A percentile compares a stretch with the other conserved stretches of the same genome.
phyloP scores from a whole-genome alignment of 2,888 invertebrate genomes.

The Macaria notata region DNA sequence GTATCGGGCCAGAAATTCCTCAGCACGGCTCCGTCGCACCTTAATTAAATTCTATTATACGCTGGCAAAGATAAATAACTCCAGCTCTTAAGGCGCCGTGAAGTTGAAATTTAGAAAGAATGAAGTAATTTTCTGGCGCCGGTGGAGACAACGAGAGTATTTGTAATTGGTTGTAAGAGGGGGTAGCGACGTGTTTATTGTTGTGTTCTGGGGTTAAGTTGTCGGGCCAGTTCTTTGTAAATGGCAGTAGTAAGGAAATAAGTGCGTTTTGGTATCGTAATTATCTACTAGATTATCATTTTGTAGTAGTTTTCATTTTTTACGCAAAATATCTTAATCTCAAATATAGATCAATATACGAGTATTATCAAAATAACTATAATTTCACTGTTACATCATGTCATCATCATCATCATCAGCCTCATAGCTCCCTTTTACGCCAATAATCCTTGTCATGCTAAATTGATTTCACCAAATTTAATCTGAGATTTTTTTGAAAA shows the following conservation, averaged over 20 bases:
- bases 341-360: no score
- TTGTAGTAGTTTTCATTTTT: no score
- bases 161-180: slow-evolving; percentile 46
- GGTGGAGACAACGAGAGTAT: slow-evolving; percentile 43
- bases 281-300: no score
- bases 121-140: slow-evolving; percentile 64
- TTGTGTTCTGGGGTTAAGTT: slow-evolving; percentile 33
- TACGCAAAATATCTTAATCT: no score
- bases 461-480: no score
- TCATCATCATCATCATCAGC: no score
- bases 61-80: slow-evolving; percentile 76
- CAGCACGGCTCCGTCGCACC: slow-evolving; percentile 71
- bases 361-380: no score
- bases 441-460: no score
- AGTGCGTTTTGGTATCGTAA: no score
- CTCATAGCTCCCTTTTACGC: no score
- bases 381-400: no score
- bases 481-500: no score
- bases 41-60: slow-evolving; percentile 81
- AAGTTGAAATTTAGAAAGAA: slow-evolving; percentile 71
- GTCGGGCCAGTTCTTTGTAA: background rate
- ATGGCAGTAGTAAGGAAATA: background rate
- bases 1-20: slow-evolving; percentile 62
- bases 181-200: background rate
- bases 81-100: slow-evolving; percentile 54